Evolutionary conservation across 92 coral and sea anemone genomes (phyloP).

Genomic region (Phymanthus crucifer): DNA sequence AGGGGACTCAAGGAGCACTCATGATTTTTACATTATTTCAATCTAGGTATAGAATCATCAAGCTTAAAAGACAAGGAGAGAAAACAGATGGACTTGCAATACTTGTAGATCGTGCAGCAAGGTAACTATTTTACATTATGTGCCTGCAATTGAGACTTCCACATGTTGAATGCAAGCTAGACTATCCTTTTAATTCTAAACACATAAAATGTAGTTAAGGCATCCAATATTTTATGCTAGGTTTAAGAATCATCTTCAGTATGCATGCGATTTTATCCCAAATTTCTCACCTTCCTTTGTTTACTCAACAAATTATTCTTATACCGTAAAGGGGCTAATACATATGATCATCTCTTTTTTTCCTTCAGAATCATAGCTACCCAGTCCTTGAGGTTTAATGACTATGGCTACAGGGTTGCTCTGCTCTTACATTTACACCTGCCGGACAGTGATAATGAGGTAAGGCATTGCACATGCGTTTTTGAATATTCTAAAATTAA

Average conservation of each 20-base stretch:
- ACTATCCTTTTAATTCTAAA: no score
- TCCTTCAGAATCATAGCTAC: conserved; percentile 70
- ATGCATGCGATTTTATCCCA: no score
- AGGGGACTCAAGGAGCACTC: no score
- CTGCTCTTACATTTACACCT: conserved; percentile 76
- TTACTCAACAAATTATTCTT: no score
- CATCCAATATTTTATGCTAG: no score
- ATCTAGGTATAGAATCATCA: conserved; percentile 72
- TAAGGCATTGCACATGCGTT: conserved; percentile 7
- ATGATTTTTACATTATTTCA: neutral
- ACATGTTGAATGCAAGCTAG: neutral
- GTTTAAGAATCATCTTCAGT: no score
- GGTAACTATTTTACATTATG: conserved; percentile 47
- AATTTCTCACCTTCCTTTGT: no score
- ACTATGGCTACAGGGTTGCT: conserved; percentile 84
- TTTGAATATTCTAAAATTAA: no score
- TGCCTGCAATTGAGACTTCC: neutral
- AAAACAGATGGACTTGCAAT: conserved; percentile 97
- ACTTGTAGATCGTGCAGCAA: conserved; percentile 76
- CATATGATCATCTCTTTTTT: no score
- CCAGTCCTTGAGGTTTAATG: conserved; percentile 71
- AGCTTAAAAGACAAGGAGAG: conserved; percentile 83
- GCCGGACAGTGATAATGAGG: conserved; percentile 82
- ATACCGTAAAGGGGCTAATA: no score
- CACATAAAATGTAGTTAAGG: neutral